Evolutionary conservation across 1,140 invertebrate genomes (phyloP).

Genomic region (Drosophila persimilis): DNA sequence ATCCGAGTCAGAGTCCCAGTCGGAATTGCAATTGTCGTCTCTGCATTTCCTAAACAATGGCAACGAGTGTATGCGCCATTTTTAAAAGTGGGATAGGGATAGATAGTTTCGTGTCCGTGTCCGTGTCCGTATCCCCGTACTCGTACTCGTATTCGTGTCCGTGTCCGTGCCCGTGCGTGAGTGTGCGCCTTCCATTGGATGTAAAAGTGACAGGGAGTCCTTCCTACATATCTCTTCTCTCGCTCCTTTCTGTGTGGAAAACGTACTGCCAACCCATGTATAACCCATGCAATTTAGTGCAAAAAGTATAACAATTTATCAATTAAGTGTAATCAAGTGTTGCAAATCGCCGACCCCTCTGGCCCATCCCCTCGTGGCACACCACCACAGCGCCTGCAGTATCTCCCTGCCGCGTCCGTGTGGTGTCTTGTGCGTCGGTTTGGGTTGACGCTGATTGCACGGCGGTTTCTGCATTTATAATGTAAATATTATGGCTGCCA

Average conservation of each 20-base stretch:
- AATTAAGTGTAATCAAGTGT: constrained; percentile 63
- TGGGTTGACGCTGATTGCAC: constrained; percentile 36
- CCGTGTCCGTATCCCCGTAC: too few relatives aligned
- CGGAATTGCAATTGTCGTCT: constrained; percentile 51
- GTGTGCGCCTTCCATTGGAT: constrained; percentile 76
- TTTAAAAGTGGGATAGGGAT: constrained; percentile 80
- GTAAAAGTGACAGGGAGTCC: constrained; percentile 1
- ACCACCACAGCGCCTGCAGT: neutral
- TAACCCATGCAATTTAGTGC: constrained; percentile 58
- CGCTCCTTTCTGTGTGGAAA: constrained; percentile 52
- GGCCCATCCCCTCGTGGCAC: neutral
- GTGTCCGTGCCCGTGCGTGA: constrained; percentile 41
- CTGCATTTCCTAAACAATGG: constrained; percentile 79
- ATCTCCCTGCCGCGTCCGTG: neutral
- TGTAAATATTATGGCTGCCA: constrained; percentile 59
- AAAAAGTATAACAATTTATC: constrained; percentile 63
- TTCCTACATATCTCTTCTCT: neutral
- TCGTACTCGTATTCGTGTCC: too few relatives aligned
- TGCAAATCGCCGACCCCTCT: constrained; percentile 28
- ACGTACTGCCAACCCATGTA: constrained; percentile 46
- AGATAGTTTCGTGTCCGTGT: constrained; percentile 61
- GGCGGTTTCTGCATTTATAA: constrained; percentile 55
- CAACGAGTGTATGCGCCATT: constrained; percentile 79
- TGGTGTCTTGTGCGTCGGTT: constrained; percentile 1
- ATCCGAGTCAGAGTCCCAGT: neutral